Base-by-base conservation (phyloP, 2,888 invertebrate genomes). In the Aethes cnicana region DNA sequence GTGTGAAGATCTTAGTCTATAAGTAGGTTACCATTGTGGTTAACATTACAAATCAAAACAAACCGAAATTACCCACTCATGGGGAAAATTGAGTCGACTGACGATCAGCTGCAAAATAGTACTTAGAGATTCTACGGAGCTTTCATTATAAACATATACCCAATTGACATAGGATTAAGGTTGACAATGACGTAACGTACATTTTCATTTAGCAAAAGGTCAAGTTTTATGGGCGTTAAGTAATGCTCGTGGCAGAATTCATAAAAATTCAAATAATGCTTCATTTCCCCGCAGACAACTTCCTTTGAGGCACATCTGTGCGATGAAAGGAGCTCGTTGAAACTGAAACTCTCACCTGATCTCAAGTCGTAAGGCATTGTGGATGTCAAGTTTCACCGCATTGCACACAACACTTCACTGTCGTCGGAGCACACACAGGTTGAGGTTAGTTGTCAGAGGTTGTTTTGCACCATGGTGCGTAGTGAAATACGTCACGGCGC, bases 291-390 rank as follows among this genome's bases (percentile, higher is more conserved):
- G 18, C 44, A 11, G 18, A 12, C 21, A 9, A 39, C 18, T 35
- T 18, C 2, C 9, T 28, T 14, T 11, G 52, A 36, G 37, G 28
- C 50, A 50, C 37, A 28, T 36, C 37, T 25, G 32, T 26, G 52
- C 28, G 35, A 26, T 33, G 26, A 49, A 54, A 42, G 43, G 42
- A 49, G 46, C 53, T 43, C 20, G 47, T 46, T 36, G 28, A 25
- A 53, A 48, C 61, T 72, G 67, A 70, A 74, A 77, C 70, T 68
- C 82, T 81, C 72, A 88, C 88, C 88, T 88, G 87, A 75, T 87
- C 86, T 83, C 77, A 75, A 68, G 68, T 87, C 88, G 81, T 81
- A 87, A 70, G 88, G 88, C 88, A 87, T 88, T 79, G 76, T 80
- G 74, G 80, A 73, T 76, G 77, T 81, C 80, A 76, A 74, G 74